Conservation (phyloP, 2,888 invertebrate genomes). For the Ormyrus rosae region DNA sequence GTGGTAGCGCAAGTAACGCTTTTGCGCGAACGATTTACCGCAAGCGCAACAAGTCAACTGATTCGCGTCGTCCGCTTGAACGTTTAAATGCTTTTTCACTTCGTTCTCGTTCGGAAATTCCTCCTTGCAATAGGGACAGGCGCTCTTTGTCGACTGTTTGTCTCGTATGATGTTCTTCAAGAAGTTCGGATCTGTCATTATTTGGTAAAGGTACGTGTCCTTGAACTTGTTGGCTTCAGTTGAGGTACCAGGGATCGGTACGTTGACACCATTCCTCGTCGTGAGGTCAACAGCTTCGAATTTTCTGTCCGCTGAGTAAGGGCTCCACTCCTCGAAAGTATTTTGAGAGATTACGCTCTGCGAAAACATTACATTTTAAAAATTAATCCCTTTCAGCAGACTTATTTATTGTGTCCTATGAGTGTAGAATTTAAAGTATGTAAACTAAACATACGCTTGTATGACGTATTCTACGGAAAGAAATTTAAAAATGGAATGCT, state of each 20-base stretch:
- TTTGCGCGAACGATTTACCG: slow-evolving; percentile 69
- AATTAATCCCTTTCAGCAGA: background rate
- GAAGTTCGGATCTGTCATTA: slow-evolving; percentile 71
- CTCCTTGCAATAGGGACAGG: slow-evolving; percentile 68
- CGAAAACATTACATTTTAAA: background rate
- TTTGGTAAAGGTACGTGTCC: slow-evolving; percentile 69
- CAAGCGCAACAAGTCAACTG: slow-evolving; percentile 70
- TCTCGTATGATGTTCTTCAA: slow-evolving; percentile 60
- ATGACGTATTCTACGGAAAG: background rate
- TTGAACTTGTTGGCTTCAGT: slow-evolving; percentile 60
- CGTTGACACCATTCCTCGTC: background rate
- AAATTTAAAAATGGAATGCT: slow-evolving; percentile 43
- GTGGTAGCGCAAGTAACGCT: slow-evolving; percentile 70
- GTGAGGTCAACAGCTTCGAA: slow-evolving; percentile 49
- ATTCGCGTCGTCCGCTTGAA: slow-evolving; percentile 64
- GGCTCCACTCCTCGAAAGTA: slow-evolving; percentile 43
- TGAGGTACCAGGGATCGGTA: background rate
- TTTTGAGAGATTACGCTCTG: slow-evolving; percentile 32
- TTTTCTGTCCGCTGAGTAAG: slow-evolving; percentile 25
- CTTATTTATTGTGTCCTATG: background rate
- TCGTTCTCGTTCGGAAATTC: slow-evolving; percentile 64
- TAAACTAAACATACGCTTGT: background rate
- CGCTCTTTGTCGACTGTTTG: slow-evolving; percentile 27
- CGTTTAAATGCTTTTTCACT: slow-evolving; percentile 65
- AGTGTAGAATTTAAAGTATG: background rate